These are phyloP conservation scores for Capitella teleta DNA, from an alignment of 1,140 invertebrate genomes.

Conservation along the genomic window DNA sequence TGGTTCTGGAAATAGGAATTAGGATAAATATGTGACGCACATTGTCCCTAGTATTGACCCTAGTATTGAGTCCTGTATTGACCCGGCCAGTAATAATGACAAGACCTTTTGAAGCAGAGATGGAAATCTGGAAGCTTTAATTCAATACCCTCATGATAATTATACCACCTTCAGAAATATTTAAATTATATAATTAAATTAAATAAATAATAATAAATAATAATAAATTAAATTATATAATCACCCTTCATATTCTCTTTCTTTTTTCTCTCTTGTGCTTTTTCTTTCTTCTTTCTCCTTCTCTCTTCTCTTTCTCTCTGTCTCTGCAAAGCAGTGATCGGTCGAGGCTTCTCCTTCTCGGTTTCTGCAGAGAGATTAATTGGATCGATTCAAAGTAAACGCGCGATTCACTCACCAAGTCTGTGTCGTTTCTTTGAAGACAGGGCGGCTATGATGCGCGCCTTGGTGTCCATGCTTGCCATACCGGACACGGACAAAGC, in stretches of 20 bases:
- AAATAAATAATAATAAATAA: background rate
- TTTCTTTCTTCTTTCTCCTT: conserved; percentile 30
- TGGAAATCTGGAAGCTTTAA: background rate
- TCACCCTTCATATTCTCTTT: conserved; percentile 14
- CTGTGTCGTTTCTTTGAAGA: conserved; percentile 21
- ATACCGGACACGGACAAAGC: background rate
- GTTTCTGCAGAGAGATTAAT: conserved; percentile 3
- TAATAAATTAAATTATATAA: background rate
- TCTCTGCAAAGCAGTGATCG: conserved; percentile 19
- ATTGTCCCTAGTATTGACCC: background rate
- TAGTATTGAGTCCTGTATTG: background rate
- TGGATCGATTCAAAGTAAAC: too few species aligned
- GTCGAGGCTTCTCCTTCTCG: background rate
- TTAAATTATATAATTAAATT: background rate
- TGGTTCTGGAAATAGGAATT: too few species aligned
- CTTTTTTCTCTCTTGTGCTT: conserved; percentile 28
- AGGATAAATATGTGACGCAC: too few species aligned
- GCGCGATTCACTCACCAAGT: conserved; percentile 19
- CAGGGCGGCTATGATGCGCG: conserved; percentile 28
- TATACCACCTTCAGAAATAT: background rate
- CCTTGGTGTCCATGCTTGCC: conserved; percentile 30
- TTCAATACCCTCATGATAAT: background rate
- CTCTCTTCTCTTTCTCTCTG: conserved; percentile 38
- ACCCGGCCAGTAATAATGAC: background rate
- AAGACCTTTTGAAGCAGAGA: background rate